These are phyloP conservation scores for Melanerpes formicivorus DNA, from an alignment of 2,113 vertebrate species.

Conservation along the genomic window DNA sequence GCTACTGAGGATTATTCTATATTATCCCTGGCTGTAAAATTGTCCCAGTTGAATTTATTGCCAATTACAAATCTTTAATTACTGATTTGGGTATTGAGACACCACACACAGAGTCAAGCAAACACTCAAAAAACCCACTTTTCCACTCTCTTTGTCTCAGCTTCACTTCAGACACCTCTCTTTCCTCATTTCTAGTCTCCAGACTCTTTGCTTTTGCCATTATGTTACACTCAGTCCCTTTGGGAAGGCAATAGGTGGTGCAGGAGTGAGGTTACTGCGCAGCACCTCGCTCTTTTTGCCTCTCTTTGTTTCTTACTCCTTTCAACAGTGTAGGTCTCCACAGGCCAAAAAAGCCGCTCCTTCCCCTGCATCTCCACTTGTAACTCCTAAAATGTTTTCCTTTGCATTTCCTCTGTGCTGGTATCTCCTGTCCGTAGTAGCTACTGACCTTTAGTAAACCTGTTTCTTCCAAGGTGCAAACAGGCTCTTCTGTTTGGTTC, in stretches of 20 bases:
- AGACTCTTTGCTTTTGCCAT: background rate
- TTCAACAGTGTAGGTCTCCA: background rate
- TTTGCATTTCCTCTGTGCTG: background rate
- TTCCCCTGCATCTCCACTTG: background rate
- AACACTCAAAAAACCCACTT: background rate
- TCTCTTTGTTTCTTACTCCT: background rate
- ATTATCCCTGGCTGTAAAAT: background rate
- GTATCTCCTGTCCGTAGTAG: background rate
- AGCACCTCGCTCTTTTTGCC: background rate
- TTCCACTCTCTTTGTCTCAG: background rate
- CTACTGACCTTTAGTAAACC: background rate
- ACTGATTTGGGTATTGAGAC: background rate
- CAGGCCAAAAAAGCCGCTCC: background rate
- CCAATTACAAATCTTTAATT: background rate
- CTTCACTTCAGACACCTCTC: background rate
- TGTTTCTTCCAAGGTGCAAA: background rate
- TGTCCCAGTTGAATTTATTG: background rate
- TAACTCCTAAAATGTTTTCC: background rate
- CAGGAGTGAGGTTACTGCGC: background rate
- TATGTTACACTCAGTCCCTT: background rate
- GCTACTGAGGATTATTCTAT: background rate
- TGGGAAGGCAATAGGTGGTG: background rate
- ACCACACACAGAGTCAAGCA: background rate
- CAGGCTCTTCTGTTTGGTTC: background rate
- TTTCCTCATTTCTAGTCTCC: background rate